phyloP scores from a whole-genome alignment of 1,140 invertebrate genomes.

The Odontomachus brunneus region DNA sequence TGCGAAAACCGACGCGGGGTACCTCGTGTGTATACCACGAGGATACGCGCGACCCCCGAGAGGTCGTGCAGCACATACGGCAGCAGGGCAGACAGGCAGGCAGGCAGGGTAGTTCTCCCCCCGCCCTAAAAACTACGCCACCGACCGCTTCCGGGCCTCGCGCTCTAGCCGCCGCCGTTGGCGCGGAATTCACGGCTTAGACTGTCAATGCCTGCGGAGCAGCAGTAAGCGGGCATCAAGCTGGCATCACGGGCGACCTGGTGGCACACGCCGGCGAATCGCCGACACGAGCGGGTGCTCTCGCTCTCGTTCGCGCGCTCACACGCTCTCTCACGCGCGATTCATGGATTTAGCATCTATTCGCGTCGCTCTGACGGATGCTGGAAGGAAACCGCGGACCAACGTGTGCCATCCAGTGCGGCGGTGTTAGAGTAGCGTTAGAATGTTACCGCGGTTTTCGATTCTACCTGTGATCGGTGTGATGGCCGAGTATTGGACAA shows the following conservation, averaged over 20 bases:
- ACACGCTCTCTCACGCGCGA: neutral
- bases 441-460: too few relatives aligned
- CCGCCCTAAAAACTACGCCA: slow-evolving; percentile 13
- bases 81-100: neutral
- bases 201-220: slow-evolving; percentile 64
- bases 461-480: too few relatives aligned
- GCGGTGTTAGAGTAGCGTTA: too few relatives aligned
- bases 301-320: neutral
- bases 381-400: neutral
- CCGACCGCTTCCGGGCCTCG: slow-evolving; percentile 47
- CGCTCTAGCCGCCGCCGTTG: slow-evolving; percentile 2
- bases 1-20: slow-evolving; percentile 29
- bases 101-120: slow-evolving; percentile 43
- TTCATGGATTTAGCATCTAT: neutral
- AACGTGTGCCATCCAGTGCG: neutral
- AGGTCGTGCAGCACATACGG: slow-evolving; percentile 11
- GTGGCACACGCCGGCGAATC: slow-evolving; percentile 65
- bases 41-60: slow-evolving; percentile 12
- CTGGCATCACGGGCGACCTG: slow-evolving; percentile 26
- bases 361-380: neutral
- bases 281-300: slow-evolving; percentile 54
- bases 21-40: neutral
- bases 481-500: neutral
- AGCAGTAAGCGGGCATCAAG: slow-evolving; percentile 38
- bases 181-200: slow-evolving; percentile 65